Base-by-base conservation (phyloP, 2,113 vertebrate genomes). In the Pteropus alecto region DNA sequence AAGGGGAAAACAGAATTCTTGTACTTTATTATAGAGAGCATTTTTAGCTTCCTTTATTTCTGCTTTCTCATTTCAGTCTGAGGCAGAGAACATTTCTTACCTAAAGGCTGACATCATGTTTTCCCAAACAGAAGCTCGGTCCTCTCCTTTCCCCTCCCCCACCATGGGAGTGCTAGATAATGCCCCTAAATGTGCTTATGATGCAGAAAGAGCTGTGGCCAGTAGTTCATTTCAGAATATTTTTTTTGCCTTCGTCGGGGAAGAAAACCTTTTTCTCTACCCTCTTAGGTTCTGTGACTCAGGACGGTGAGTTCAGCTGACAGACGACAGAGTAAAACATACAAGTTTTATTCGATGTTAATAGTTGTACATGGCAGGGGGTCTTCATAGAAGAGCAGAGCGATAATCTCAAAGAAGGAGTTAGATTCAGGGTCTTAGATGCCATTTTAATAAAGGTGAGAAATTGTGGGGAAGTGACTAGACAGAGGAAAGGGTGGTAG, bases 101-200 rank as follows among this genome's bases (percentile, higher is more conserved):
- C 78, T 41, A 73, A 54, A 21, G 70, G 10, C 13, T 94, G 54
- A 35, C 77, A 68, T n/a, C 16, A 4, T 16, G 19, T 51, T 76
- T 89, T 87, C 30, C 61, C 81, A 77, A 81, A 77, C 19, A 92
- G 76, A 67, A 79, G 58, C 71, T 77, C 18, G n/a, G 28, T 38
- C 58, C 33, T 38, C 6, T 24, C 13, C 46, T 46, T 22, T 58
- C 13, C 19, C 6, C 18, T 56, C 28, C 10, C 76, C 43, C 28
- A 33, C 22, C 7, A 3, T 0, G 11, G 10, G 35, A 63, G 41
- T 19, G 26, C 16, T 30, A 15, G 13, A 33, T 7, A 70, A 1
- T 43, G 24, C 3, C 67, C 33, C 9, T 18, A 33, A 35, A 18
- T 58, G 46, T 41, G 35, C 43, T 35, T 7, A 4, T 4, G 3